A percentile compares a stretch with the other conserved stretches of the same genome.
These are phyloP conservation scores for Molorchus minor DNA, from an alignment of 2,888 invertebrate genomes.

Conservation along the genomic window DNA sequence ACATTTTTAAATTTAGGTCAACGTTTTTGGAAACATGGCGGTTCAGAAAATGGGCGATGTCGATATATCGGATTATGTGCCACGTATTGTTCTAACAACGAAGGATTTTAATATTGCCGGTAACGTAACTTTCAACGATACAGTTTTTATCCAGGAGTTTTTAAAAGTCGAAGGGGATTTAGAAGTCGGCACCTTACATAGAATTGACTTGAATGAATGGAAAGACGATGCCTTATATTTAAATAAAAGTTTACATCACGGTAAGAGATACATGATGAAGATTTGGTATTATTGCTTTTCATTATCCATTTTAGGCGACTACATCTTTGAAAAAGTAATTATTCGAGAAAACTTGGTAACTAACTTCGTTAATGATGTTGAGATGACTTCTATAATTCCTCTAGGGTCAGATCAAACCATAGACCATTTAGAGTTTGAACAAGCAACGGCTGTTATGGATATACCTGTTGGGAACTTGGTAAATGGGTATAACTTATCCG, in stretches of 20 bases:
- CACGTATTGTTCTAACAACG: slow-evolving; percentile 60
- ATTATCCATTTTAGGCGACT: slow-evolving; percentile 55
- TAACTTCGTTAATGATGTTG: slow-evolving; percentile 62
- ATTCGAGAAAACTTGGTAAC: slow-evolving; percentile 61
- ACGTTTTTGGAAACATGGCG: slow-evolving; percentile 51
- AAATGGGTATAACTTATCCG: slow-evolving; percentile 62
- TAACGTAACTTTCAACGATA: slow-evolving; percentile 57
- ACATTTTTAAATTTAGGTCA: too few species aligned
- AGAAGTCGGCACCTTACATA: slow-evolving; percentile 55
- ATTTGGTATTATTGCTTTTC: not conserved
- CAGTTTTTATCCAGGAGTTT: slow-evolving; percentile 49
- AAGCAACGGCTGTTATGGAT: slow-evolving; percentile 53
- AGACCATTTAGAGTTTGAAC: slow-evolving; percentile 55
- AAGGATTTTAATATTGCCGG: slow-evolving; percentile 54
- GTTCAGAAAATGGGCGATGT: slow-evolving; percentile 54
- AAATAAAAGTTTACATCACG: slow-evolving; percentile 56
- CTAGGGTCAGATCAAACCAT: slow-evolving; percentile 63
- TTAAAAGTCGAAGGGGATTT: slow-evolving; percentile 52
- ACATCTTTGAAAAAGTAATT: slow-evolving; percentile 60
- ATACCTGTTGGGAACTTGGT: slow-evolving; percentile 55
- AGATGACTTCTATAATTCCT: slow-evolving; percentile 63
- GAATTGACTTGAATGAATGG: slow-evolving; percentile 61
- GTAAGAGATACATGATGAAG: slow-evolving; percentile 38
- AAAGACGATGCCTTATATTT: slow-evolving; percentile 60
- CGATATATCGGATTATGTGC: slow-evolving; percentile 55